A percentile compares a stretch with the other conserved stretches of the same genome.
phyloP scores from a whole-genome alignment of 2,888 invertebrate species.

The Trisateles emortualis region DNA sequence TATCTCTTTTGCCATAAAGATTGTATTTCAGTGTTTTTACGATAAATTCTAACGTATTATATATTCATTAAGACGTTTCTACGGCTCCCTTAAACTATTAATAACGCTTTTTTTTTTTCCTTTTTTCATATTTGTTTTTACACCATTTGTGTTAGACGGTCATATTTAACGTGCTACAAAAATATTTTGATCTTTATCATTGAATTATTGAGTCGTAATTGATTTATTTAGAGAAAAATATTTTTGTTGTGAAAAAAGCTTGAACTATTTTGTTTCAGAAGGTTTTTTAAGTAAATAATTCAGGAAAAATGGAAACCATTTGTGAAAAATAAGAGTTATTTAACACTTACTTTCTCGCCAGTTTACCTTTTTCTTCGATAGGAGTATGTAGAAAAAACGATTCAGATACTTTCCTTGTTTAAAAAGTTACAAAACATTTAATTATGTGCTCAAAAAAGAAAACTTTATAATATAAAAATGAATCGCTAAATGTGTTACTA shows the following conservation, averaged over 20 bases:
- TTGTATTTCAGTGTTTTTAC: constrained; percentile 30
- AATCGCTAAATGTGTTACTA: no score
- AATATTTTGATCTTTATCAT: constrained; percentile 2
- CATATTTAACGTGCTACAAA: not conserved
- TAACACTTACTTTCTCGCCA: no score
- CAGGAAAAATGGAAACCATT: no score
- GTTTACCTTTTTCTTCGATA: no score
- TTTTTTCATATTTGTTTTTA: constrained; percentile 20
- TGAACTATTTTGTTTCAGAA: no score
- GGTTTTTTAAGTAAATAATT: no score
- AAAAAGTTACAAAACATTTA: no score
- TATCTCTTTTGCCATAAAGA: constrained; percentile 41
- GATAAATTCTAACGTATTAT: constrained; percentile 22
- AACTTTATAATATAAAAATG: no score
- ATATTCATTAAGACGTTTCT: constrained; percentile 50
- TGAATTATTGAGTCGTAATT: not conserved
- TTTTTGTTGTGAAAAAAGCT: not conserved
- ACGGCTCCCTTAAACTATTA: constrained; percentile 27
- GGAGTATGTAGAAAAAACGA: no score
- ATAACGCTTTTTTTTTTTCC: constrained; percentile 28
- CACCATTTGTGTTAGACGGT: constrained; percentile 19
- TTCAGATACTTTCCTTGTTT: no score
- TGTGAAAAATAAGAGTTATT: no score
- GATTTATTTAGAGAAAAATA: not conserved
- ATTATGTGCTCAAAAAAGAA: no score